Evolutionary conservation across 2,797 vertebrate species (phyloP).

Genomic region (Peromyscus aztecus): DNA sequence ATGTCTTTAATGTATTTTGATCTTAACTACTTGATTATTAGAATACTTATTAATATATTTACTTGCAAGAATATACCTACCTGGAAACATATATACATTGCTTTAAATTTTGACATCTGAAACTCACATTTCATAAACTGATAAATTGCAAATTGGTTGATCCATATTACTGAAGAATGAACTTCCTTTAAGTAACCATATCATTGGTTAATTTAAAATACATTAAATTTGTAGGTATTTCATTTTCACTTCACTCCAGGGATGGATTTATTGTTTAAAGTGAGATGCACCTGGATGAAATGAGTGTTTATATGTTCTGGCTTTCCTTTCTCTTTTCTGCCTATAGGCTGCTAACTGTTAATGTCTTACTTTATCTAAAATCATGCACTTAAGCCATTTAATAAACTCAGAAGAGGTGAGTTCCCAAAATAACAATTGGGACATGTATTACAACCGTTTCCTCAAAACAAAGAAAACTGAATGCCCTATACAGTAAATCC

Average conservation of each 20-base stretch:
- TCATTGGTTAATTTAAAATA: slow-evolving; percentile 74
- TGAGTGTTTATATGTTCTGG: slow-evolving; percentile 61
- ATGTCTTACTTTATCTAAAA: slow-evolving; percentile 68
- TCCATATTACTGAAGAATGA: slow-evolving; percentile 41
- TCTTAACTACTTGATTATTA: slow-evolving; percentile 34
- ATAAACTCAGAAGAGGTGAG: slow-evolving; percentile 67
- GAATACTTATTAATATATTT: slow-evolving; percentile 57
- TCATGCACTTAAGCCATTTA: slow-evolving; percentile 69
- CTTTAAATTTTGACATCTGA: slow-evolving; percentile 60
- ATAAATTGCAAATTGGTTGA: slow-evolving; percentile 41
- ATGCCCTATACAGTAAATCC: slow-evolving; percentile 56
- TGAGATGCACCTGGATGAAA: slow-evolving; percentile 74
- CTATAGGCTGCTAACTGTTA: slow-evolving; percentile 49
- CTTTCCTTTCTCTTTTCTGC: slow-evolving; percentile 63
- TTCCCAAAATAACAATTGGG: slow-evolving; percentile 52
- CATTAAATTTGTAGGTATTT: slow-evolving; percentile 68
- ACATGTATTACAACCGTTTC: slow-evolving; percentile 30
- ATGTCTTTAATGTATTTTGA: slow-evolving; percentile 60
- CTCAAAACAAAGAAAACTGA: slow-evolving; percentile 67
- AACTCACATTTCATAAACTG: slow-evolving; percentile 48
- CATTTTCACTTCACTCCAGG: slow-evolving; percentile 67
- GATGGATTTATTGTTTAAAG: slow-evolving; percentile 73
- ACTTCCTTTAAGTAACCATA: slow-evolving; percentile 52
- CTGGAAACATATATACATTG: background rate
- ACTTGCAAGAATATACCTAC: background rate